Evolutionary conservation across 2,113 vertebrate species (phyloP), one percentile per base, ranked within the genome.

Genomic region (Nycticorax nycticorax): DNA sequence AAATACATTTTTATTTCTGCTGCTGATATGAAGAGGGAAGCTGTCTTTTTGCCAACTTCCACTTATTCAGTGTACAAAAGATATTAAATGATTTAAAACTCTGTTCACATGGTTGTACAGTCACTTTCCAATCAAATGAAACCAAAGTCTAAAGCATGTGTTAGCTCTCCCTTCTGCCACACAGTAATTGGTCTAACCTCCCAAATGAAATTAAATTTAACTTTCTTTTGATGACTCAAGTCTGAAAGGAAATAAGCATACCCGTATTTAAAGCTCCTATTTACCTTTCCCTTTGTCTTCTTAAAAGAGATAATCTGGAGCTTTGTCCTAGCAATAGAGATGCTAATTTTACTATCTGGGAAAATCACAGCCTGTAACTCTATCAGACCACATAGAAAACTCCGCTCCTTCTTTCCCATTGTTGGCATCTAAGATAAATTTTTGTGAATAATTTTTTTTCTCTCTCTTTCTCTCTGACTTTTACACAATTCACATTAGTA

Each of bases 151-250:
- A 57, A 85, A 80, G 63, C 39, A 80, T 21, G n/a, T 1, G 0
- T 75, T 92, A 75, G 33, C 7, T 33, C 27, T 86, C 35, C 75
- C 41, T 91, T 81, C 69, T 94, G 77, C 28, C 69, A 87, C 83
- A 41, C 21, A 62, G 57, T 86, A 96, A 94, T 92, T 92, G 69
- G 35, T 66, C 48, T 88, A 91, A 89, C 57, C 53, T 95, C 48
- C 11, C 37, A 93, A 84, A 87, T 62, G 23, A 89, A 95, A 94
- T 87, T 85, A 93, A 95, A 88, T 92, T 93, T 95, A 81, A 55
- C 35, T 91, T 91, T 85, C 76, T 87, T 96, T 89, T 93, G 88
- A 86, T 87, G 69, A 87, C 28, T 93, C 79, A 71, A 68, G 24
- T 76, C 43, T 91, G 92, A 93, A 84, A 86, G 64, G 60, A 94